These are phyloP conservation scores for Actenoides lindsayi DNA, from an alignment of 2,113 vertebrate genomes.

Conservation along the genomic window DNA sequence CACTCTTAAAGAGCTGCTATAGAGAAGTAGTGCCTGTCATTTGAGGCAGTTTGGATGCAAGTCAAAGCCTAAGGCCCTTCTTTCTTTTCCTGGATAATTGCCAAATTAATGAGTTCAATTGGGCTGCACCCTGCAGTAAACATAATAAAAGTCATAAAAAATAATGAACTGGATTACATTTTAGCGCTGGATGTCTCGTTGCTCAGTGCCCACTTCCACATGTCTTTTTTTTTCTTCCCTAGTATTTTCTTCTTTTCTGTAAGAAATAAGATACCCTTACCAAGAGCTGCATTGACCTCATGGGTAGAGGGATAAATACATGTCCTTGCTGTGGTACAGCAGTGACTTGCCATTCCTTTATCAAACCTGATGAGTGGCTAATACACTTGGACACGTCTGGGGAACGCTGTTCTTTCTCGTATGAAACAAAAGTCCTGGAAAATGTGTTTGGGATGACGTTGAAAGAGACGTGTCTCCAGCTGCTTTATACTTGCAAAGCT, in stretches of 20 bases:
- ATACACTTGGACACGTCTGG: conserved; percentile 16
- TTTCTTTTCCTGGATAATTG: conserved; percentile 61
- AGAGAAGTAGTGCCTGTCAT: conserved; percentile 32
- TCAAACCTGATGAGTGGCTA: conserved; percentile 34
- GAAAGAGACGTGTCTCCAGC: not conserved
- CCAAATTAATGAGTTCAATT: conserved; percentile 72
- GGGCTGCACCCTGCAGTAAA: conserved; percentile 63
- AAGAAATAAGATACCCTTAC: conserved; percentile 5
- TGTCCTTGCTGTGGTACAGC: conserved; percentile 1
- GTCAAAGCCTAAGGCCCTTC: conserved; percentile 60
- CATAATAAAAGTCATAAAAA: conserved; percentile 72
- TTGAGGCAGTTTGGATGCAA: conserved; percentile 66
- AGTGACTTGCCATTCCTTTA: conserved; percentile 45
- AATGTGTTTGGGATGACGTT: conserved; percentile 20
- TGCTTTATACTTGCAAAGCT: conserved; percentile 16
- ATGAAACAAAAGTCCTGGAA: not conserved
- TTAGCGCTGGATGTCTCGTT: conserved; percentile 35
- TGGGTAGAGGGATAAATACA: not conserved
- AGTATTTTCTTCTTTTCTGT: conserved; percentile 14
- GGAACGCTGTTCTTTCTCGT: conserved; percentile 34
- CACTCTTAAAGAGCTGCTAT: conserved; percentile 31
- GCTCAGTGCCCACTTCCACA: conserved; percentile 31
- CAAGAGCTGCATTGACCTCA: not conserved
- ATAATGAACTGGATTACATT: conserved; percentile 66
- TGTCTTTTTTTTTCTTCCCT: not conserved